These are phyloP conservation scores for Acomys russatus DNA, from an alignment of 2,797 vertebrate species.

Conservation along the genomic window DNA sequence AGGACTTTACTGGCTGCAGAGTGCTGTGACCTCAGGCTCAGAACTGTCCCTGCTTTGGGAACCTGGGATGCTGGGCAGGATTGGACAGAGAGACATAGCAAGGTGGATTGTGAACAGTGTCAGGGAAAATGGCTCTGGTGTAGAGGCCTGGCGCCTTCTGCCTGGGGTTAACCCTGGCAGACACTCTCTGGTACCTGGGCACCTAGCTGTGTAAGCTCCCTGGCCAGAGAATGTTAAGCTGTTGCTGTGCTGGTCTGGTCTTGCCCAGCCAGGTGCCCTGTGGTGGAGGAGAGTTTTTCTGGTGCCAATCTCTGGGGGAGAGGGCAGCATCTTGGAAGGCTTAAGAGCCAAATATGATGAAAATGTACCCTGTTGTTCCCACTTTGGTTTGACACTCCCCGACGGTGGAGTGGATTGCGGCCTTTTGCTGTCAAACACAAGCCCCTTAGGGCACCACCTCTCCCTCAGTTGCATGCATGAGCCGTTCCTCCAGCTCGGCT, in stretches of 20 bases:
- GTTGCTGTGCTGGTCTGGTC: constrained; percentile 55
- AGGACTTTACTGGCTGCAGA: neutral
- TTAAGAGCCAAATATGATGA: constrained; percentile 43
- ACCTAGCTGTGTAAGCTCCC: neutral
- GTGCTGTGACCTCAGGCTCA: neutral
- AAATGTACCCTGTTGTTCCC: constrained; percentile 11
- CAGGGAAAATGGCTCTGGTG: neutral
- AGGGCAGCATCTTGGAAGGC: neutral
- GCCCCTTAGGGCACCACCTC: neutral
- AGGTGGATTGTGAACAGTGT: neutral
- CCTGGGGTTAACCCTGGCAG: neutral
- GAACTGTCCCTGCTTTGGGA: neutral
- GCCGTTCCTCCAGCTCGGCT: neutral
- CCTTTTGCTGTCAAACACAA: neutral
- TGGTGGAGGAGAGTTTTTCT: neutral
- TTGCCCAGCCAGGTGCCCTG: constrained; percentile 64
- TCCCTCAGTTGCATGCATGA: neutral
- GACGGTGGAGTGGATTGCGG: neutral
- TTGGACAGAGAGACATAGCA: neutral
- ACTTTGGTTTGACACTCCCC: neutral
- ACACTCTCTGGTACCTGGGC: neutral
- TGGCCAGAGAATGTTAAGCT: constrained; percentile 68
- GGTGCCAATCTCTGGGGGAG: constrained; percentile 11
- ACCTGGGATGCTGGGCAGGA: neutral
- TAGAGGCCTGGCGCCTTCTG: neutral